A percentile compares a stretch with the other conserved stretches of the same genome.
Evolutionary conservation across 2,888 invertebrate species (phyloP).

Genomic region (Harpagoxenus sublaevis): DNA sequence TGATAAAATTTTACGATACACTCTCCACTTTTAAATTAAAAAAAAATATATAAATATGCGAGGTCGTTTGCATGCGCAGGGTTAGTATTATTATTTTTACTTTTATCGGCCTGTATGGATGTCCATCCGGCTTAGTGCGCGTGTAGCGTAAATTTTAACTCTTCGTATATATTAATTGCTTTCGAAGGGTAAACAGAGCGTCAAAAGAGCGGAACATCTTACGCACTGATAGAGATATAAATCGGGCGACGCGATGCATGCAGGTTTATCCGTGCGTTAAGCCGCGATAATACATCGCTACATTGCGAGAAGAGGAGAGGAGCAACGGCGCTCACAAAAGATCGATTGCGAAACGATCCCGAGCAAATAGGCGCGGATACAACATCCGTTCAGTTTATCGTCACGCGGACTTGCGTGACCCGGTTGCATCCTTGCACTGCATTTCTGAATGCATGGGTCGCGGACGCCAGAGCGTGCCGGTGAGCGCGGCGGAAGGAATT

Average conservation of each 20-base stretch:
- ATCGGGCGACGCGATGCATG: constrained; percentile 12
- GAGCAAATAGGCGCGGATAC: constrained; percentile 49
- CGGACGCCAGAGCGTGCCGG: background rate
- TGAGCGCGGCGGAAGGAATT: constrained; percentile 75
- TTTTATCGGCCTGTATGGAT: background rate
- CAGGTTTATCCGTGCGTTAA: constrained; percentile 44
- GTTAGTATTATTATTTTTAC: constrained; percentile 3
- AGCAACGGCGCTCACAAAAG: constrained; percentile 33
- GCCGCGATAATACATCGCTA: constrained; percentile 21
- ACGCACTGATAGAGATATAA: constrained; percentile 49
- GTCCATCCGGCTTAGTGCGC: constrained; percentile 21
- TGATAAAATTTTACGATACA: background rate
- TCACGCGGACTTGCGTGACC: constrained; percentile 70
- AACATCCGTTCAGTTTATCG: constrained; percentile 69
- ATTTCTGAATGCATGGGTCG: constrained; percentile 19
- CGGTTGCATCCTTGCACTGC: constrained; percentile 59
- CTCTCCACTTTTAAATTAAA: background rate
- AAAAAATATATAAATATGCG: background rate
- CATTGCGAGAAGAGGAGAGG: constrained; percentile 5
- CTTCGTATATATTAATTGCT: constrained; percentile 38
- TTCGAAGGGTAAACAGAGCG: constrained; percentile 24
- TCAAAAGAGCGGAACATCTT: constrained; percentile 21
- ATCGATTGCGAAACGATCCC: constrained; percentile 56
- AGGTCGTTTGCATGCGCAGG: background rate
- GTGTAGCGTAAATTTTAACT: constrained; percentile 40